Base-by-base conservation (phyloP, 2,797 vertebrate genomes). In the Gorsachius magnificus region DNA sequence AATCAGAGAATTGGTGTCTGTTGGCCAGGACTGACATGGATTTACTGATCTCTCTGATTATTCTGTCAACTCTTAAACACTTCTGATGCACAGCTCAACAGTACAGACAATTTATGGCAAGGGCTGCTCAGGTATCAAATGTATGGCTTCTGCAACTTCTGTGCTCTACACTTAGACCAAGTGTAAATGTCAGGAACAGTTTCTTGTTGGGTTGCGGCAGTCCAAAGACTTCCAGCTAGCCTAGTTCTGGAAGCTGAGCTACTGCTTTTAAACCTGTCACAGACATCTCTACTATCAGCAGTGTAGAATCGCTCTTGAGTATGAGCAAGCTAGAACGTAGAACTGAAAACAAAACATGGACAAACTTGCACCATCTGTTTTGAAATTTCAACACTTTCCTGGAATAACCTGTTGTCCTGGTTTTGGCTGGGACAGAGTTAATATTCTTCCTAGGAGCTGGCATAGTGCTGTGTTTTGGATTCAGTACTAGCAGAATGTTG, bases 301-400 rank as follows among this genome's bases (percentile, higher is more conserved):
- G 24, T 3, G 25, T 25, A 79, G 63, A 76, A 83, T 81, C 41
- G 76, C 33, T 43, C n/a, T 43, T 25, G n/a, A 89, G 45, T 14
- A 31, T 28, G 28, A 92, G 46, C 21, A 56, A 94, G 56, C 16
- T 69, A 61, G 45, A 83, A 86, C 25, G 61, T 24, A 86, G 75
- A 91, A 80, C 26, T 41, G 33, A 75, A 89, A 96, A 53, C 53
- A 89, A 90, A 93, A 80, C 68, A 53, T 5, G 19, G 87, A 31
- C 36, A 46, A 91, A 68, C 29, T 64, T 38, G 41, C 35, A 90
- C 65, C 78, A 58, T 68, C 79, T 93, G 91, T 31, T 86, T 82
- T 48, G 64, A 79, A 96, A 94, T 48, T 70, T 33, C 64, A 89
- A 25, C 8, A 3, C 31, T 87, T 91, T 61, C 79, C 82, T 6